Evolutionary conservation across 2,797 vertebrate species (phyloP).

Genomic region (Labroides dimidiatus): DNA sequence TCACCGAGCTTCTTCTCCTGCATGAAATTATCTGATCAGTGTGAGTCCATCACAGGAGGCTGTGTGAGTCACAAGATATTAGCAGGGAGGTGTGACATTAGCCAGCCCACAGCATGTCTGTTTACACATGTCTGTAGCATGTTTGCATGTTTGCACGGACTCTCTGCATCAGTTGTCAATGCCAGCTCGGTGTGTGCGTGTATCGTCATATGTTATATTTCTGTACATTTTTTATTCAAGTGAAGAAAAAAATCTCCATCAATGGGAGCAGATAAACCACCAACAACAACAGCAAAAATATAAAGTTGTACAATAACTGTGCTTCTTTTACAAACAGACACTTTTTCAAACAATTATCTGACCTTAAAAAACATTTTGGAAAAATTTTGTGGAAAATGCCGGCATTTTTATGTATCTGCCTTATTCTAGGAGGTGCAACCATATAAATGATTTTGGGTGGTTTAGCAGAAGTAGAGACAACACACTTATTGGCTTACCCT

Average conservation of each 20-base stretch:
- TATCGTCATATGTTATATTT: slow-evolving; percentile 16
- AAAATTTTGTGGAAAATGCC: too few species aligned
- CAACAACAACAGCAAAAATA: not conserved
- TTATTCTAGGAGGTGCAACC: too few species aligned
- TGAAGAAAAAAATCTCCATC: slow-evolving; percentile 20
- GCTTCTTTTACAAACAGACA: not conserved
- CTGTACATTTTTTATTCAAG: slow-evolving; percentile 30
- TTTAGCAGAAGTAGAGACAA: too few species aligned
- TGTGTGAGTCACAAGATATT: slow-evolving; percentile 47
- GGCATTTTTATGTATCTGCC: too few species aligned
- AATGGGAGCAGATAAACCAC: slow-evolving; percentile 14
- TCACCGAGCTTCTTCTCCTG: slow-evolving; percentile 12
- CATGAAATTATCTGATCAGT: slow-evolving; percentile 44
- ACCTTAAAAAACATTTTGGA: too few species aligned
- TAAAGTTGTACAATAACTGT: too few species aligned
- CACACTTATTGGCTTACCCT: too few species aligned
- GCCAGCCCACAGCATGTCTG: slow-evolving; percentile 40
- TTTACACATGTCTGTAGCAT: slow-evolving; percentile 32
- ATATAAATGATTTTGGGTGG: too few species aligned
- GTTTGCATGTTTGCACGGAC: slow-evolving; percentile 22
- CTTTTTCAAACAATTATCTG: not conserved
- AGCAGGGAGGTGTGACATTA: slow-evolving; percentile 52
- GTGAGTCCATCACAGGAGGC: slow-evolving; percentile 27
- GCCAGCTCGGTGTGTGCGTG: slow-evolving; percentile 48
- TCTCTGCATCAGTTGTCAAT: slow-evolving; percentile 39